Percentiles rank a stretch among this genome's conserved stretches.
phyloP scores from a whole-genome alignment of 92 coral and sea anemone species.

The Phenganax marumi region DNA sequence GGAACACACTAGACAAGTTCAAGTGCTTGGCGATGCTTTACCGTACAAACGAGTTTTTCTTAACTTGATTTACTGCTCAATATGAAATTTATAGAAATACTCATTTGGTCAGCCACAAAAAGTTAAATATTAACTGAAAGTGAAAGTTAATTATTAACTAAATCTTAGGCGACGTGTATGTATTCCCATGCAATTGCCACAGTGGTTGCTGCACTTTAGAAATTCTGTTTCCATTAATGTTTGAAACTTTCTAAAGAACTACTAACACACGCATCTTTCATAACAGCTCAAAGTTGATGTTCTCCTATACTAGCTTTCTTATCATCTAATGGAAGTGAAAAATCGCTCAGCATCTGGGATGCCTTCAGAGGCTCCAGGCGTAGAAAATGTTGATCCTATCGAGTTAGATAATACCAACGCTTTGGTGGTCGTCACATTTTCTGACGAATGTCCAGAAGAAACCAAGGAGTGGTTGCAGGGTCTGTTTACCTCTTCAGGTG shows the following conservation, averaged over 20 bases:
- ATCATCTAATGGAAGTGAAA: constrained; percentile 38
- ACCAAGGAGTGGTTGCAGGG: constrained; percentile 83
- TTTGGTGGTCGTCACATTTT: constrained; percentile 83
- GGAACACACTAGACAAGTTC: too few species aligned
- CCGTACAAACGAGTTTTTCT: too few species aligned
- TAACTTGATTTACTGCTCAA: too few species aligned
- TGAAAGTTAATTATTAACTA: too few species aligned
- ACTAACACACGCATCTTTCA: not conserved
- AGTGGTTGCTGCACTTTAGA: too few species aligned
- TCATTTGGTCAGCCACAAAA: too few species aligned
- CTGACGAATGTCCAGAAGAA: constrained; percentile 74
- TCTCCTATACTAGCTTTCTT: constrained; percentile 24
- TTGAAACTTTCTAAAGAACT: not conserved
- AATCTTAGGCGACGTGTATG: too few species aligned
- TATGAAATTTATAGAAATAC: too few species aligned
- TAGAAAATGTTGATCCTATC: constrained; percentile 39
- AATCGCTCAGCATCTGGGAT: constrained; percentile 8
- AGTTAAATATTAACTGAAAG: too few species aligned
- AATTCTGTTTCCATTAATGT: not conserved
- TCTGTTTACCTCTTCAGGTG: constrained; percentile 88
- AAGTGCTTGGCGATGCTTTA: too few species aligned
- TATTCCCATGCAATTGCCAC: too few species aligned
- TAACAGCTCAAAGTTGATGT: not conserved
- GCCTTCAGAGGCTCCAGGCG: constrained; percentile 9
- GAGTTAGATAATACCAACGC: constrained; percentile 56